Conservation (phyloP, 1,140 invertebrate genomes). For the Panagrolaimus sp. region DNA sequence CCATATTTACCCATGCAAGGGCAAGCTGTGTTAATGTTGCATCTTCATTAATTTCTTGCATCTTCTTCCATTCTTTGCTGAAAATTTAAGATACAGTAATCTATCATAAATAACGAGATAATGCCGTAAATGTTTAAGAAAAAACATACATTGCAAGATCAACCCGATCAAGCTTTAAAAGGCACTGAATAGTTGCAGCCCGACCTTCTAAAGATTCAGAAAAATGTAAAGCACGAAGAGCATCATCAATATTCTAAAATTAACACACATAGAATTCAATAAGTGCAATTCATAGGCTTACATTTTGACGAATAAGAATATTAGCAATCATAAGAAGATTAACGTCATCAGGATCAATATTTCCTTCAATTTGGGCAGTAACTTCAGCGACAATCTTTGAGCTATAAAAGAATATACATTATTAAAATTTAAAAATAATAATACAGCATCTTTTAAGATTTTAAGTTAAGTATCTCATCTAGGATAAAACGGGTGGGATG, state of each 20-base stretch:
- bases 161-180: conserved; percentile 80
- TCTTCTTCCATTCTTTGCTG: conserved; percentile 79
- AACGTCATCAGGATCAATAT: conserved; percentile 63
- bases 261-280: too few relatives aligned
- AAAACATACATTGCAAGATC: conserved; percentile 73
- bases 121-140: not conserved
- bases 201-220: conserved; percentile 77
- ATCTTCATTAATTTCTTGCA: conserved; percentile 96
- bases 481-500: too few relatives aligned
- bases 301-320: conserved; percentile 5
- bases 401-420: too few relatives aligned
- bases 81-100: conserved; percentile 30
- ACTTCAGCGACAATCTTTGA: conserved; percentile 67
- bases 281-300: too few relatives aligned
- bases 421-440: too few relatives aligned
- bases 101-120: too few relatives aligned
- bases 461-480: too few relatives aligned
- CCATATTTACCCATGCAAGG: conserved; percentile 85
- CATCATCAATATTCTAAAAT: conserved; percentile 76
- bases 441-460: too few relatives aligned
- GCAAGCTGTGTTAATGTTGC: conserved; percentile 88
- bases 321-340: conserved; percentile 13
- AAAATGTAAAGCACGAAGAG: conserved; percentile 74
- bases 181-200: conserved; percentile 71
- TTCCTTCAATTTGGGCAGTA: conserved; percentile 66